Conservation (phyloP, 1,140 invertebrate genomes). For the Odontomachus brunneus region DNA sequence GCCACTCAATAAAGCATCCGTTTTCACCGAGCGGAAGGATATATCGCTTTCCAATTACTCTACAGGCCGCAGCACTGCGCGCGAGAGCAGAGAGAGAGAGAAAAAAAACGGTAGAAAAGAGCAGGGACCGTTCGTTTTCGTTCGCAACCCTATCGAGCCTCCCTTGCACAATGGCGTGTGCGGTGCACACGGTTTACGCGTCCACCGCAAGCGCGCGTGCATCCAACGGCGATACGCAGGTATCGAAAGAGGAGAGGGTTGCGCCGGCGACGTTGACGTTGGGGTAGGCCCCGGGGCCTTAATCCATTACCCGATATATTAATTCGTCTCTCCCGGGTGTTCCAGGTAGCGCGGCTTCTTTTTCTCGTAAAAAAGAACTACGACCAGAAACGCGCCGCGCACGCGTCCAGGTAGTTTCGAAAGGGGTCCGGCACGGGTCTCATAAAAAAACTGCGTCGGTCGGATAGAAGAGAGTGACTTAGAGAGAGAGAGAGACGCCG, state of each 20-base stretch:
- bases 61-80: conserved; percentile 51
- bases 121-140: conserved; percentile 43
- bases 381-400: conserved; percentile 75
- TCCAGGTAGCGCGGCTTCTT: conserved; percentile 75
- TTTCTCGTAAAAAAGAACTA: conserved; percentile 49
- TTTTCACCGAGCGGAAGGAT: conserved; percentile 74
- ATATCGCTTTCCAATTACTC: conserved; percentile 78
- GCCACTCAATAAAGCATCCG: conserved; percentile 70
- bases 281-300: conserved; percentile 67
- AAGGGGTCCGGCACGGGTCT: conserved; percentile 71
- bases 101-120: conserved; percentile 34
- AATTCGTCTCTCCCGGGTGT: conserved; percentile 75
- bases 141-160: conserved; percentile 65
- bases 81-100: not conserved
- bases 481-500: conserved; percentile 5
- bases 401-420: conserved; percentile 80
- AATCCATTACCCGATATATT: conserved; percentile 80
- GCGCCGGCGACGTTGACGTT: conserved; percentile 55
- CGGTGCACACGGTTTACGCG: conserved; percentile 20
- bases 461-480: too few relatives aligned
- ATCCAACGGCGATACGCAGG: conserved; percentile 65
- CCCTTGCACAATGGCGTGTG: conserved; percentile 51
- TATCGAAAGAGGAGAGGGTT: conserved; percentile 71
- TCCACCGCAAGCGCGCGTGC: conserved; percentile 51
- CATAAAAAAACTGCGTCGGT: conserved; percentile 70